Evolutionary conservation across 2,888 invertebrate genomes (phyloP), one percentile per base, ranked within the genome.

Genomic region (Mamestra brassicae): DNA sequence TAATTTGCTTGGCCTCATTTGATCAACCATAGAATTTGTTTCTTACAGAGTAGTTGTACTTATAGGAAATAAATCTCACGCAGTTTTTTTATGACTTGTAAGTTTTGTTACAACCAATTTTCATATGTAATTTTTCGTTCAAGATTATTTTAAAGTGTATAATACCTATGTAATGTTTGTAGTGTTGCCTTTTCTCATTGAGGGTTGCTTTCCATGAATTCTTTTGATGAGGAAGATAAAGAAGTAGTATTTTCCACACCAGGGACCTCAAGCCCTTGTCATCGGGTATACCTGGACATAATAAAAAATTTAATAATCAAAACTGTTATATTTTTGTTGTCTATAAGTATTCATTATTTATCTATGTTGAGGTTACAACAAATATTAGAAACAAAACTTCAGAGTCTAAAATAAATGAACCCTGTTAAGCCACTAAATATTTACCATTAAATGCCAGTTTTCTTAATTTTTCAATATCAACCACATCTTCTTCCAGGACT

Each of bases 171-270:
- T 98, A 98, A 83, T 98, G 98, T 86, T 97, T 97, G 92, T 99
- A 99, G 13, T 98, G 97, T 80, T 97, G 97, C 75, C 99, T 97
- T 90, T 99, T 98, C 86, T 98, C 97, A 1, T 95, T 88, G 6
- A 99, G 95, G 47, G 97, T 97, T 70, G 97, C 93, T 17, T 97
- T 95, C 98, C 99, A 98, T 76, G 97, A 97, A 63, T 94, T 94
- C 88, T 97, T 97, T 65, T 97, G 97, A 8, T 97, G 94, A 0
- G 98, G 98, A 81, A 99, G 95, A 92, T 99, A 99, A 89, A 98
- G 98, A 54, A 99, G 95, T 67, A 99, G 94, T 36, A 99, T 95
- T 95, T 98, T 98, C 99, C 99, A 99, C 86, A 98, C 98, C 58
- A 98, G 92, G 0, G 99, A 97, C 70, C 99, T 97, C 78, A 98